Percentiles rank a stretch among this genome's conserved stretches.
phyloP scores from a whole-genome alignment of 2,888 invertebrate genomes.

The Cotesia congregata region DNA sequence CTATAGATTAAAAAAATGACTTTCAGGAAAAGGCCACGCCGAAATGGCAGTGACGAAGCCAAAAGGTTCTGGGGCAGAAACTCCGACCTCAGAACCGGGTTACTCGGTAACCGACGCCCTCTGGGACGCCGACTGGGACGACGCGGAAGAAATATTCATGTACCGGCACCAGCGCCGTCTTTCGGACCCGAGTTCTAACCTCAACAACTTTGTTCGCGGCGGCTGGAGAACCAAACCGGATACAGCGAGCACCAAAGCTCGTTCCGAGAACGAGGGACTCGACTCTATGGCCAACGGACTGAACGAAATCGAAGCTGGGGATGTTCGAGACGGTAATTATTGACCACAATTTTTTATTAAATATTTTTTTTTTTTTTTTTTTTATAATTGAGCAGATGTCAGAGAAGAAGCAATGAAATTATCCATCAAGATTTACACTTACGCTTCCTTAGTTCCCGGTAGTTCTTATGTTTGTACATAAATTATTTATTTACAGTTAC shows the following conservation, averaged over 20 bases:
- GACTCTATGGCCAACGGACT: constrained; percentile 87
- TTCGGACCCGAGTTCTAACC: constrained; percentile 94
- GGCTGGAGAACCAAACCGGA: constrained; percentile 82
- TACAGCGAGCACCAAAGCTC: constrained; percentile 75
- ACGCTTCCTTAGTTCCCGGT: not conserved
- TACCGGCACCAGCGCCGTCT: constrained; percentile 87
- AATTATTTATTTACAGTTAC: not conserved
- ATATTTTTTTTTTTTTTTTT: not conserved
- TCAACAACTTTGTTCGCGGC: constrained; percentile 87
- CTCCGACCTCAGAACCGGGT: constrained; percentile 93
- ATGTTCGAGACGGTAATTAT: constrained; percentile 87
- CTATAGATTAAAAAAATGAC: too few relatives aligned
- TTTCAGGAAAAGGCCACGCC: constrained; percentile 85
- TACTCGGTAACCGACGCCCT: constrained; percentile 84
- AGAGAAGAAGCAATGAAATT: constrained; percentile 27
- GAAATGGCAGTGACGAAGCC: constrained; percentile 98
- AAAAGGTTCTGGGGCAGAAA: constrained; percentile 92
- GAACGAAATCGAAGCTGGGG: constrained; percentile 94
- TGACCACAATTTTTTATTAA: not conserved
- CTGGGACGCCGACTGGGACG: constrained; percentile 92
- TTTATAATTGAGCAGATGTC: constrained; percentile 14
- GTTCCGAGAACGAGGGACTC: constrained; percentile 93
- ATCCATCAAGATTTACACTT: not conserved
- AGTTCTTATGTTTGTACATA: not conserved
- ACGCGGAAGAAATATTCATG: constrained; percentile 87